Evolutionary conservation across 2,113 vertebrate species (phyloP).

Genomic region (Rallus limicola): DNA sequence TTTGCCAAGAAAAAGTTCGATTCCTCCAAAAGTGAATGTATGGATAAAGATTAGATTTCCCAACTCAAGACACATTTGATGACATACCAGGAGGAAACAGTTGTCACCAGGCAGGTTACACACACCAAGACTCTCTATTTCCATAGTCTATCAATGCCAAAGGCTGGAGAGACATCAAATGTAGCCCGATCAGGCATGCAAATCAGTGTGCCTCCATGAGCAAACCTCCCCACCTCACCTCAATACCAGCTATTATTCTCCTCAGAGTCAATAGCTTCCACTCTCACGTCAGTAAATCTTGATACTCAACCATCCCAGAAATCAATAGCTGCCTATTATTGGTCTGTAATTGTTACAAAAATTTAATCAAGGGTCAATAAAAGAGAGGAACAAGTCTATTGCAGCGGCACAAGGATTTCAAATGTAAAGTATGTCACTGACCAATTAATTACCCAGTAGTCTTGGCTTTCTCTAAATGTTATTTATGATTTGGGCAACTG

Average conservation of each 20-base stretch:
- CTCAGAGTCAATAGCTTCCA: conserved; percentile 28
- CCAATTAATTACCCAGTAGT: not conserved
- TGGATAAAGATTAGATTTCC: not conserved
- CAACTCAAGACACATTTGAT: not conserved
- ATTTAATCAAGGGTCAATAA: conserved; percentile 67
- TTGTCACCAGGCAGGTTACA: not conserved
- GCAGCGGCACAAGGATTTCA: not conserved
- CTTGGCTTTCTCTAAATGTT: not conserved
- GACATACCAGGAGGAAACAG: not conserved
- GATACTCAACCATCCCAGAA: conserved; percentile 5
- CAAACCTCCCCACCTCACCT: not conserved
- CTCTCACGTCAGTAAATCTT: not conserved
- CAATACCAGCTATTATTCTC: not conserved
- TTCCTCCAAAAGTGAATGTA: not conserved
- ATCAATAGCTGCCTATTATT: conserved; percentile 66
- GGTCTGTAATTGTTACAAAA: conserved; percentile 62
- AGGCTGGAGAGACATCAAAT: not conserved
- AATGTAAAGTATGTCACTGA: not conserved
- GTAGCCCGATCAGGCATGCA: not conserved
- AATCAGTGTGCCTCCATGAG: not conserved
- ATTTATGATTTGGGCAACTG: not conserved
- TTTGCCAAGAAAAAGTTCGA: rapidly evolving
- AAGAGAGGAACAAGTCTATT: conserved; percentile 29
- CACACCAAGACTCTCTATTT: rapidly evolving
- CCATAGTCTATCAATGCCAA: rapidly evolving